Evolutionary conservation across 2,113 vertebrate genomes (phyloP).

Genomic region (Brachypteracias leptosomus): DNA sequence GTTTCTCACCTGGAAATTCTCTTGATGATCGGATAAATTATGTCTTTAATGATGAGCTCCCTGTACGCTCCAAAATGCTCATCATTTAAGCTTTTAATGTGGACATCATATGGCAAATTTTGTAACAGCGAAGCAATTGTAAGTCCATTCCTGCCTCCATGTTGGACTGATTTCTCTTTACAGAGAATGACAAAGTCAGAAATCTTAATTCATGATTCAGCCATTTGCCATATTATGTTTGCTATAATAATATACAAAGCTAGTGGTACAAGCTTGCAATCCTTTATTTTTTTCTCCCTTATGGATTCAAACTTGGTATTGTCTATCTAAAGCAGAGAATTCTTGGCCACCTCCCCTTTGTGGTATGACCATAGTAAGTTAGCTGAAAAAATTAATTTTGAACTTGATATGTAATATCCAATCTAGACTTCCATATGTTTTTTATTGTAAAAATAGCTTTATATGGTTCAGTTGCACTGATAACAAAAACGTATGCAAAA

Average conservation of each 20-base stretch:
- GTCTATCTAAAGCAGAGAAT: not conserved
- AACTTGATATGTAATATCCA: not conserved
- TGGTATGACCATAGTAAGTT: not conserved
- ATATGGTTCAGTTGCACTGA: not conserved
- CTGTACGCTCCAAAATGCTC: not conserved
- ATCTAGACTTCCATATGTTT: not conserved
- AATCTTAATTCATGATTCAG: not conserved
- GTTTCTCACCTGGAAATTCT: not conserved
- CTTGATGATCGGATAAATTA: not conserved
- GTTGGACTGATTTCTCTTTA: not conserved
- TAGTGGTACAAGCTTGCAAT: not conserved
- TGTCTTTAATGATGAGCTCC: not conserved
- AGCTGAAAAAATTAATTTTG: not conserved
- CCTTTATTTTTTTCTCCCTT: not conserved
- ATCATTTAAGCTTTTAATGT: not conserved
- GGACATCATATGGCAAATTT: too few relatives aligned
- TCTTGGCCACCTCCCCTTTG: not conserved
- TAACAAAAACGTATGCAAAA: not conserved
- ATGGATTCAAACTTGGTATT: not conserved
- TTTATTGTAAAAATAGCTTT: not conserved
- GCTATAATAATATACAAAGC: not conserved
- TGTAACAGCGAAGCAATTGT: not conserved
- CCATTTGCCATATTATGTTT: accelerated
- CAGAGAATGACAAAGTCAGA: not conserved
- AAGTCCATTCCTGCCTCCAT: not conserved